phyloP scores from a whole-genome alignment of 2,113 vertebrate genomes.

The Aramus guarauna region DNA sequence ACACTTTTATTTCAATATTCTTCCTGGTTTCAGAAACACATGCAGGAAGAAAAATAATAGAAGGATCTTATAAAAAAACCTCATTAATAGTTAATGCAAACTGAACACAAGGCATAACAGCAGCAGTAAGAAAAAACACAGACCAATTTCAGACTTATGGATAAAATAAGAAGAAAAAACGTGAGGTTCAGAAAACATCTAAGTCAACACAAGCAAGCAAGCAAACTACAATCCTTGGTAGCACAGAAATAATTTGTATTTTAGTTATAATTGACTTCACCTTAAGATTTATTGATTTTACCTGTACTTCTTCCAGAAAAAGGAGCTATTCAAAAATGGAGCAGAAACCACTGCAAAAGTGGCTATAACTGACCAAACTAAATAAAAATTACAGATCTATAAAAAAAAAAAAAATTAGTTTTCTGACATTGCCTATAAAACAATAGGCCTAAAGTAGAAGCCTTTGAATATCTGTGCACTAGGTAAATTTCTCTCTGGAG shows the following conservation, averaged over 20 bases:
- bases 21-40: not conserved
- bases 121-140: not conserved
- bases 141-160: not conserved
- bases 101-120: not conserved
- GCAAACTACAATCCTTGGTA: not conserved
- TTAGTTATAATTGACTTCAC: not conserved
- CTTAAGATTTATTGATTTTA: not conserved
- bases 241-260: not conserved
- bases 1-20: not conserved
- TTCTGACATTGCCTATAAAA: conserved; percentile 20
- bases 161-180: not conserved
- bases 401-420: not conserved
- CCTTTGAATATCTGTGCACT: conserved; percentile 1
- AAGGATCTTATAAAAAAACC: not conserved
- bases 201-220: not conserved
- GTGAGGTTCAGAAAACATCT: not conserved
- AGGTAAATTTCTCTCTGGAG: conserved; percentile 38
- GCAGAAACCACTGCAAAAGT: not conserved
- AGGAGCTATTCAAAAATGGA: not conserved
- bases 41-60: not conserved
- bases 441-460: conserved; percentile 1
- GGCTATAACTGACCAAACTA: not conserved
- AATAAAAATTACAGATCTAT: not conserved
- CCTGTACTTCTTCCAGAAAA: not conserved
- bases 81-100: not conserved